Conservation (phyloP, 2,888 invertebrate genomes). For the Gortyna flavago region DNA sequence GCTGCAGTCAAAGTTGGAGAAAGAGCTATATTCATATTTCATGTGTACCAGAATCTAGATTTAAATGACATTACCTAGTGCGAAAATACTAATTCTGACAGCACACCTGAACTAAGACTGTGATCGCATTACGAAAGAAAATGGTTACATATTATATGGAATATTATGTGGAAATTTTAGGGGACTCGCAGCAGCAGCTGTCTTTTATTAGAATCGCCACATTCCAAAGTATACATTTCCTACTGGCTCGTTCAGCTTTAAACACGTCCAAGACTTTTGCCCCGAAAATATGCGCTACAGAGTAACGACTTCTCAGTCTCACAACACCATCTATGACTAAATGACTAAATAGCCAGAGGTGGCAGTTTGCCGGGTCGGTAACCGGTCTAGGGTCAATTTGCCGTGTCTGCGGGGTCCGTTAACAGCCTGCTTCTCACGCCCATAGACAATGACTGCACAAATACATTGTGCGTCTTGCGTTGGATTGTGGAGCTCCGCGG, state of each 20-base stretch:
- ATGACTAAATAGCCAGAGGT: slow-evolving; percentile 47
- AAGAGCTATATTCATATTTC: not conserved
- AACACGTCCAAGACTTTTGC: slow-evolving; percentile 5
- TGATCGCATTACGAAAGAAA: not conserved
- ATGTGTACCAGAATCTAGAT: not conserved
- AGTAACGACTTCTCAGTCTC: slow-evolving; percentile 26
- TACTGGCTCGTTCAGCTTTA: not conserved
- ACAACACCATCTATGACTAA: slow-evolving; percentile 24
- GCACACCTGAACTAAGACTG: not conserved
- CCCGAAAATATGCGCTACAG: not conserved
- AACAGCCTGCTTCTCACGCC: slow-evolving; percentile 72
- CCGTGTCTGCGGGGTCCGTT: slow-evolving; percentile 68
- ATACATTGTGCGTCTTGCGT: slow-evolving; percentile 55
- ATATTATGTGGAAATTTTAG: no score
- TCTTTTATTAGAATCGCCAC: slow-evolving; percentile 4
- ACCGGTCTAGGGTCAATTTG: slow-evolving; percentile 69
- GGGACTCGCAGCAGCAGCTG: not conserved
- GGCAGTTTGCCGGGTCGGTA: slow-evolving; percentile 60
- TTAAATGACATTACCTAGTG: not conserved
- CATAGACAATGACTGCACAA: slow-evolving; percentile 66
- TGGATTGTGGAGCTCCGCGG: slow-evolving; percentile 42
- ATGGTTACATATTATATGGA: not conserved
- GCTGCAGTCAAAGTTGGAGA: not conserved
- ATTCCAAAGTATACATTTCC: slow-evolving; percentile 1
- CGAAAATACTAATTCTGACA: not conserved